Base-by-base conservation (phyloP, 1,140 invertebrate genomes). In the Hycleus phaleratus region DNA sequence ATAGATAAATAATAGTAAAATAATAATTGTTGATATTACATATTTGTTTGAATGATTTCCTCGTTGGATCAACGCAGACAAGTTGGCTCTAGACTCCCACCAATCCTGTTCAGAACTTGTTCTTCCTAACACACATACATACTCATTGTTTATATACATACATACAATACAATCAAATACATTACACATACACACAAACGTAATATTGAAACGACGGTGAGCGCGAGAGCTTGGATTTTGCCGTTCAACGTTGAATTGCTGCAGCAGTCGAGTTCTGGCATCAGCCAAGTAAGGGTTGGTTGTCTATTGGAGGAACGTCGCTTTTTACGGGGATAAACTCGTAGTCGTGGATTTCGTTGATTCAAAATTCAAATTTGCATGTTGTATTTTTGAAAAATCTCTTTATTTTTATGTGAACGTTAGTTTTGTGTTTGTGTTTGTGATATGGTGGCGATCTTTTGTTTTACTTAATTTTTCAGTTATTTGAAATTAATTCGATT, bases 41-140 rank as follows among this genome's bases (percentile, higher is more conserved):
- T 47, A 50, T 38, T 52, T 58, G 10, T 46, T 18, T 38, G 52
- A 49, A 48, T 61, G 44, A 52, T 57, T 57, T 52, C 54, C 45
- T 53, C 44, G 44, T 58, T 58, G 45, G 53, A 50, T 49, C 48
- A 46, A 54, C 61, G 61, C 61, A 63, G 61, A 63, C 61, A 60
- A 63, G 57, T 63, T 57, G 61, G 61, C 61, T 59, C 53, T 58
- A 38, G 58, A 45, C 58, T 63, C 61, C 61, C 61, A 63, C 61
- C 61, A 24, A n/a, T 38, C 39, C 32, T 32, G 32, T 32, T 32
- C 46, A 53, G 42, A 60, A 63, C 61, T 45, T 50, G 61, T 63
- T 63, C 61, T 57, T 47, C 44, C 39, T 11, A 48, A 40, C 53
- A 11, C 32, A 56, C 25, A 40, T 45, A 45, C 24, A 25, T 26